Conservation (phyloP, 2,797 vertebrate genomes). For the Holocentrus rufus region DNA sequence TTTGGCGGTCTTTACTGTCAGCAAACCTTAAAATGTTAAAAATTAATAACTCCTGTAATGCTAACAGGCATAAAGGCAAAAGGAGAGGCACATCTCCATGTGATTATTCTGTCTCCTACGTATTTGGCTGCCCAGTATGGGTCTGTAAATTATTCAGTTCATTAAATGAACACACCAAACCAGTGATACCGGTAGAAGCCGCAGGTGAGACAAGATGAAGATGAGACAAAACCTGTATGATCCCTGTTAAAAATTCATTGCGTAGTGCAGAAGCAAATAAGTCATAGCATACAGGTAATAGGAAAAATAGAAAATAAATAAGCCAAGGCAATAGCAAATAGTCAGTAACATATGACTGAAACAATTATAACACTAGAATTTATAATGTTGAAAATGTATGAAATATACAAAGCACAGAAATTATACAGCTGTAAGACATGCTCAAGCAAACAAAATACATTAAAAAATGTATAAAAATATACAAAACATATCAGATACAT, state of each 20-base stretch:
- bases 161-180: conserved; percentile 40
- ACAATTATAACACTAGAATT: conserved; percentile 10
- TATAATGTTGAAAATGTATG: no score
- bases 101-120: not conserved
- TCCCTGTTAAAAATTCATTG: not conserved
- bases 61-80: not conserved
- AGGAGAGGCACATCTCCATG: not conserved
- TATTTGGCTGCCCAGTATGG: conserved; percentile 26
- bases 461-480: no score
- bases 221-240: conserved; percentile 37
- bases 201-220: conserved; percentile 36
- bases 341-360: conserved; percentile 11
- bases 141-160: conserved; percentile 44
- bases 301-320: conserved; percentile 1
- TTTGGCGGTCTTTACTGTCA: no score
- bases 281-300: conserved; percentile 6
- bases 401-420: no score
- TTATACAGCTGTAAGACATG: no score
- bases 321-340: conserved; percentile 9
- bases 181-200: conserved; percentile 23
- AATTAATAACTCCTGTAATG: not conserved
- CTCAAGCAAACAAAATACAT: no score
- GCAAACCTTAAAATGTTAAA: not conserved
- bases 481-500: not conserved
- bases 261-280: conserved; percentile 2